phyloP scores from a whole-genome alignment of 64 coral and sea anemone species.

The Montipora cactus region DNA sequence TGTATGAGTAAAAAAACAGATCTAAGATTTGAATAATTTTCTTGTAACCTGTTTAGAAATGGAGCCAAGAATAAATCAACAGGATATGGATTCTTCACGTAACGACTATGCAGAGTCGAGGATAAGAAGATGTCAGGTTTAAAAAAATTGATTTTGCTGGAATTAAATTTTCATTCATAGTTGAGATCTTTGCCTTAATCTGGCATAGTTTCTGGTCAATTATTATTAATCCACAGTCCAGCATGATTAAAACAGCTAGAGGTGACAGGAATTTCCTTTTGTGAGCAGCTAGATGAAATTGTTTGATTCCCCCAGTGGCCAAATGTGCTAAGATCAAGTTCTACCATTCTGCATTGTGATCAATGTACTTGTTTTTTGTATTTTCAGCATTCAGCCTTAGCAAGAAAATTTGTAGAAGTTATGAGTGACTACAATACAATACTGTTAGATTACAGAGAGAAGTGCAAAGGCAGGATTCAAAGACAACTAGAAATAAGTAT shows the following conservation, averaged over 20 bases:
- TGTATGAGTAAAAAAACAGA: no score
- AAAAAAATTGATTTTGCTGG: not conserved
- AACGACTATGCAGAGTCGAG: constrained; percentile 82
- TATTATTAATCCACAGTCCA: no score
- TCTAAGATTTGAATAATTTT: not conserved
- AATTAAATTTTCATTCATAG: not conserved
- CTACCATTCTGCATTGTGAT: no score
- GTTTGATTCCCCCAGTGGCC: no score
- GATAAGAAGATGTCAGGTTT: constrained; percentile 93
- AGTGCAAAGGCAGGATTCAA: constrained; percentile 93
- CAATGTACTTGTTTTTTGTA: not conserved
- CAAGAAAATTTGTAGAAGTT: constrained; percentile 93
- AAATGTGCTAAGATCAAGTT: no score
- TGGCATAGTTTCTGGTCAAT: no score
- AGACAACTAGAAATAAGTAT: constrained; percentile 98
- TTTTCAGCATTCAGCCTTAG: constrained; percentile 91
- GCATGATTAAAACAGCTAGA: no score
- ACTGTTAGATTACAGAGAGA: constrained; percentile 91
- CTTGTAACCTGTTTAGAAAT: constrained; percentile 59
- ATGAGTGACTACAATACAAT: constrained; percentile 98
- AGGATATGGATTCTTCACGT: constrained; percentile 44
- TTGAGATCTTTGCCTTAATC: not conserved
- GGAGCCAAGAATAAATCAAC: constrained; percentile 91
- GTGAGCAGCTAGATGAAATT: no score
- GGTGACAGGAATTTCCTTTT: no score